Evolutionary conservation across 2,888 invertebrate genomes (phyloP).

Genomic region (Chymomyza fuscimana): DNA sequence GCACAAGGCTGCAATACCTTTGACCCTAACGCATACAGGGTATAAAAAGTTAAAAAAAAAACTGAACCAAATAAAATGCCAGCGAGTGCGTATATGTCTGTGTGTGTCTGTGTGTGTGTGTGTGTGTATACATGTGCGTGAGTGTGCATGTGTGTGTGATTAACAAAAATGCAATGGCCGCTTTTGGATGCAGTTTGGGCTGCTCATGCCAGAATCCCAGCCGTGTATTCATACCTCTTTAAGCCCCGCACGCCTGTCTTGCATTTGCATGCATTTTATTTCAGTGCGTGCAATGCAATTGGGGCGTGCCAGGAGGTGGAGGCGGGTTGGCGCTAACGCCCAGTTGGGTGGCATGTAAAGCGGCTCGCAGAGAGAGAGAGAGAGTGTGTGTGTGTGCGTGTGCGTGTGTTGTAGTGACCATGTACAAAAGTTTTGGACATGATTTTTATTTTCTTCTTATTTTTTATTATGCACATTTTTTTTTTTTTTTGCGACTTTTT

Average conservation of each 20-base stretch:
- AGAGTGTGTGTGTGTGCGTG: neutral
- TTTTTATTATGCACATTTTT: constrained; percentile 5
- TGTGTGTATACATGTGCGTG: neutral
- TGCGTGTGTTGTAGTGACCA: constrained; percentile 17
- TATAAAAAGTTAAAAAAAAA: constrained; percentile 1
- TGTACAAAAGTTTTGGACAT: constrained; percentile 43
- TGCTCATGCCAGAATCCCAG: constrained; percentile 34
- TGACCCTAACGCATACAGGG: constrained; percentile 41
- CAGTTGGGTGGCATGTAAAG: neutral
- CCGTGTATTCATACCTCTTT: neutral
- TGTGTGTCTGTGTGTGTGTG: constrained; percentile 31
- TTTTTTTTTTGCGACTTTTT: constrained; percentile 23
- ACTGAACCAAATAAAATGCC: constrained; percentile 50
- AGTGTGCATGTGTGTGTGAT: constrained; percentile 39
- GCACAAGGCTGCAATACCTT: constrained; percentile 33
- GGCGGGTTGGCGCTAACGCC: neutral
- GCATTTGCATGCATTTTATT: constrained; percentile 68
- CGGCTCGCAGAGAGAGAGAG: neutral
- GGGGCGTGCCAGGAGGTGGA: constrained; percentile 20
- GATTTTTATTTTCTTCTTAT: constrained; percentile 35
- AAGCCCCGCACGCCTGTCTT: neutral
- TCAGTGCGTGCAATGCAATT: constrained; percentile 68
- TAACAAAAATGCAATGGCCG: constrained; percentile 73
- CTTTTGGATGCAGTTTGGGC: constrained; percentile 21
- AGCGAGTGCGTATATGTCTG: neutral